These are phyloP conservation scores for Cheilosia vernalis DNA, from an alignment of 2,888 invertebrate species.

Conservation along the genomic window DNA sequence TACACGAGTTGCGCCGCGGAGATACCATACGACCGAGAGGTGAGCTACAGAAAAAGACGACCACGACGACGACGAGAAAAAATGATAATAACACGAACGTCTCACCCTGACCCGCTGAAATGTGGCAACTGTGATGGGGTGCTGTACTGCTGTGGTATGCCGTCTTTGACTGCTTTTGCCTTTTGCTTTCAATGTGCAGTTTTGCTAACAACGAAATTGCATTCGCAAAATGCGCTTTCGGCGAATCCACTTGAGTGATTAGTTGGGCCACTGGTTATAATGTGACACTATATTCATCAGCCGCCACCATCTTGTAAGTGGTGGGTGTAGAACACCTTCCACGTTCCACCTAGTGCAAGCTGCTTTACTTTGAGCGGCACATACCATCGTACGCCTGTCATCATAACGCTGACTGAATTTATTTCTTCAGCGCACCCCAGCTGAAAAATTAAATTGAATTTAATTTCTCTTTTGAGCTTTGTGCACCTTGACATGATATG, in stretches of 20 bases:
- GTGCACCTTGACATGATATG: conserved; percentile 64
- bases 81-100: conserved; percentile 50
- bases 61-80: conserved; percentile 15
- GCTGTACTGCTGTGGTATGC: neutral
- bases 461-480: conserved; percentile 68
- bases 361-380: conserved; percentile 36
- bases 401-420: conserved; percentile 1
- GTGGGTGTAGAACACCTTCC: conserved; percentile 42
- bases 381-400: neutral
- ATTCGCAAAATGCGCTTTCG: conserved; percentile 63
- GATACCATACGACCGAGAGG: conserved; percentile 43
- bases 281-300: neutral
- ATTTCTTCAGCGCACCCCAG: conserved; percentile 23
- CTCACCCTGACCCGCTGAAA: conserved; percentile 71
- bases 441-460: conserved; percentile 66
- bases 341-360: conserved; percentile 15
- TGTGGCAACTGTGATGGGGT: conserved; percentile 4
- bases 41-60: conserved; percentile 27
- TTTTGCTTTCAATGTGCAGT: conserved; percentile 47
- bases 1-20: conserved; percentile 47
- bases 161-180: conserved; percentile 63
- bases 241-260: conserved; percentile 71
- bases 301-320: conserved; percentile 24
- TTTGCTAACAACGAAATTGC: conserved; percentile 57
- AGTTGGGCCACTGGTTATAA: conserved; percentile 62